Evolutionary conservation across 2,113 vertebrate species (phyloP).

Genomic region (Vanacampus margaritifer): DNA sequence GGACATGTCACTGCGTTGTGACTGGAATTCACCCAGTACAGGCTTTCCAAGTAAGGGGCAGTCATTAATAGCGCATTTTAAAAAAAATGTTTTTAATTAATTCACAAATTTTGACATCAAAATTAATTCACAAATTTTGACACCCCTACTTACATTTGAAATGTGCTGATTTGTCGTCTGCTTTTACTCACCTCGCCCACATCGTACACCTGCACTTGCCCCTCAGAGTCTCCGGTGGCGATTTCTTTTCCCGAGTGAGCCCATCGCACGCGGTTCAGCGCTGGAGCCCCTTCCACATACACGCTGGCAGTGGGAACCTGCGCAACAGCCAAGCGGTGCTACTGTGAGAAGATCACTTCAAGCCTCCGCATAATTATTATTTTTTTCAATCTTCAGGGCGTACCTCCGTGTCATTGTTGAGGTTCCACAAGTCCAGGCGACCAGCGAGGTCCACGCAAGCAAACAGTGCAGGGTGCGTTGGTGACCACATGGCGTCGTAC

Average conservation of each 20-base stretch:
- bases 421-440: conserved; percentile 95
- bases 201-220: conserved; percentile 92
- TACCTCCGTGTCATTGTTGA: conserved; percentile 97
- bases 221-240: conserved; percentile 96
- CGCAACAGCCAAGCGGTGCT: background rate
- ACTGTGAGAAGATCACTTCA: conserved; percentile 1
- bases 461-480: conserved; percentile 92
- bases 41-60: too few relatives aligned
- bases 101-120: too few relatives aligned
- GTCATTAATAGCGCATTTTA: too few relatives aligned
- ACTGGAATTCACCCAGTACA: too few relatives aligned
- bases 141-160: too few relatives aligned
- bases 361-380: too few relatives aligned
- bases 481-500: conserved; percentile 98
- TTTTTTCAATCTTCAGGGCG: background rate
- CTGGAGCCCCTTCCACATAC: conserved; percentile 88
- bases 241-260: conserved; percentile 93
- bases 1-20: too few relatives aligned
- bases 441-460: conserved; percentile 94
- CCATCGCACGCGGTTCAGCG: conserved; percentile 95
- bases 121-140: too few relatives aligned
- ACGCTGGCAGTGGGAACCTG: conserved; percentile 95
- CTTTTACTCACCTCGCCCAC: conserved; percentile 87
- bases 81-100: too few relatives aligned
- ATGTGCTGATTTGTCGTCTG: background rate